These are phyloP conservation scores for Heterotilapia buettikoferi DNA, from an alignment of 2,113 vertebrate species.

Conservation along the genomic window DNA sequence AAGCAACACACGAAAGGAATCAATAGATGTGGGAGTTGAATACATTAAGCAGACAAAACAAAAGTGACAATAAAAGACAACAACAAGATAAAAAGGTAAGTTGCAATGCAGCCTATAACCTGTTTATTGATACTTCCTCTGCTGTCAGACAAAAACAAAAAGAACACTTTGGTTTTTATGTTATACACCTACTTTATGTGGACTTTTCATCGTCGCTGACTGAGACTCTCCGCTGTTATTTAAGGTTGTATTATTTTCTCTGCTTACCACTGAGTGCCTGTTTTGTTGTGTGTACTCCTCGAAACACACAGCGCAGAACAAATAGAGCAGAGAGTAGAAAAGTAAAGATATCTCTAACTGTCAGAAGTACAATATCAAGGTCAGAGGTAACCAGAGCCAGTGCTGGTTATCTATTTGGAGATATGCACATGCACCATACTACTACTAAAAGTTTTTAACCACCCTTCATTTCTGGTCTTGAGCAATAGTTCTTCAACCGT, in stretches of 20 bases:
- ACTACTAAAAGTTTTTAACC: neutral
- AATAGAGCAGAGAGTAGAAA: neutral
- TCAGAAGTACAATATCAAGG: neutral
- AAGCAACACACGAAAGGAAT: neutral
- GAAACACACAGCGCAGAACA: neutral
- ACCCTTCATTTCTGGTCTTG: neutral
- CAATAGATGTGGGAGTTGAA: neutral
- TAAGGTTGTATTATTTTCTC: neutral
- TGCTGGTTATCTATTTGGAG: neutral
- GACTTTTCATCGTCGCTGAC: neutral
- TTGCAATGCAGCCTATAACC: neutral
- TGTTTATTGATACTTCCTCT: neutral
- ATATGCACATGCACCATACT: neutral
- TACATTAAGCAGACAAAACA: neutral
- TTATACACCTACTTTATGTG: neutral
- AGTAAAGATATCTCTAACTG: neutral
- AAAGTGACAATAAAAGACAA: neutral
- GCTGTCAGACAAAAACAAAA: neutral
- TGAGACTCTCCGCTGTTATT: neutral
- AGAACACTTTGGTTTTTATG: neutral
- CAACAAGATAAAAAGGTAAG: neutral
- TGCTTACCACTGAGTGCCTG: neutral
- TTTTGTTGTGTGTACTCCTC: neutral
- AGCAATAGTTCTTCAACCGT: neutral
- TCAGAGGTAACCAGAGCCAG: neutral